Base-by-base conservation (phyloP, 2,888 invertebrate genomes). In the Drosophila setosimentum region DNA sequence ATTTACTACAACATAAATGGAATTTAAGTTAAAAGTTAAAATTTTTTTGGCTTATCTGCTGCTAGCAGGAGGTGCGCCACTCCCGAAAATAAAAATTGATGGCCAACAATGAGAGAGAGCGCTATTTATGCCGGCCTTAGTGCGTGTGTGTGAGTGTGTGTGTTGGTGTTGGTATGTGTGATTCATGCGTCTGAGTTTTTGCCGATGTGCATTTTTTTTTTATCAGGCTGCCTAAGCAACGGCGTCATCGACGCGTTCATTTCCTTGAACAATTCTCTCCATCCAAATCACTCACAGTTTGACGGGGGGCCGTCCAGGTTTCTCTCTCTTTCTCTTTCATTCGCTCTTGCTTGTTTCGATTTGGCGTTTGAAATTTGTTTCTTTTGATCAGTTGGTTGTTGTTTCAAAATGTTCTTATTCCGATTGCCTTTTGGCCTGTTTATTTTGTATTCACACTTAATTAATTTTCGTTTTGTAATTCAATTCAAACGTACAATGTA, bases 131-230 rank as follows among this genome's bases (percentile, higher is more conserved):
- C 87, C 72, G 82, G 78, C 64, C 72, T 33, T 51, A 42, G 24
- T 67, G 65, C 53, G 48, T 61, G 60, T 68, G 57, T 51, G 50
- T 49, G 59, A 49, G 50, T 49, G 21, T 49, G 65, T 40, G 40
- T 42, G 49, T 32, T 58, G 71, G 78, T 73, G 54, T 74, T 60
- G n/a, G 79, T 80, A 68, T 88, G 65, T 62, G 90, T 85, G 85
- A 89, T 85, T 85, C 84, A 85, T 87, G 66, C 87, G 89, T 83
- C 83, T 86, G 83, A 62, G 48, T 65, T 65, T 78, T 60, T 64
- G 58, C 42, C 49, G 68, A 42, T 83, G 55, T 83, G 83, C 81
- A 86, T 86, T 82, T 87, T 72, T 71, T n/a, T 30, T 83, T 87
- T 82, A 89, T 85, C 79, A 71, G 70, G 60, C 87, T 59, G 79